Base-by-base conservation (phyloP, 2,888 invertebrate species). In the Coleophora deauratella region DNA sequence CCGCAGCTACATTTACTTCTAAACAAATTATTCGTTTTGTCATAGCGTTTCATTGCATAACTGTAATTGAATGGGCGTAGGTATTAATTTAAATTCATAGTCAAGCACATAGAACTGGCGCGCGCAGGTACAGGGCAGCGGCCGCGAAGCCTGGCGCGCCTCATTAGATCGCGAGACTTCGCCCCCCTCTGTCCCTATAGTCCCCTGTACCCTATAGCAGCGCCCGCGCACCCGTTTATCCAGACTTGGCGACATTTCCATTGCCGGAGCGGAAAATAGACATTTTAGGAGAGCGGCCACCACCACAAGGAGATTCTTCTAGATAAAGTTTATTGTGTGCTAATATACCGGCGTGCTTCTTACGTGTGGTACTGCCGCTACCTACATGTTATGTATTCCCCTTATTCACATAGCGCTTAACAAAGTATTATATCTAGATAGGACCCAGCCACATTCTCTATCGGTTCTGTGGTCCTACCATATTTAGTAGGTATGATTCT, bases 321-420 rank as follows among this genome's bases (percentile, higher is more conserved):
- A 65, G 69, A 72, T 72, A 71, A 66, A 62, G 63, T 71, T 76
- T 76, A 79, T 78, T 78, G 78, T 79, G 79, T 81, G 81, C 69
- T 78, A 80, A 81, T 81, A 71, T 64, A 62, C 51, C 50, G 56
- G 54, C 52, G 54, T 61, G 59, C 63, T 66, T 59, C 58, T 59
- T 55, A 59, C 54, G 44, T 57, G 59, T 51, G 54, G 50, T 44
- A 53, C 42, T 59, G 52, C 21, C 6, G 21, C 21, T 21, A 21
- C 21, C 21, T 21, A 21, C 3, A 21, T 28, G 7, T 37, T 30
- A 11, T 27, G 27, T 27, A 36, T 36, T 10, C 2, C 10, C 34
- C 12, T 9, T 14, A 15, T 35, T 14, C 34, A 35, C 14, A 14
- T 9, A 12, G n/a, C 12, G 32, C 12, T n/a, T 21, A 21, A 6